phyloP scores from a whole-genome alignment of 92 coral and sea anemone species.

The Epizoanthus scotinus region DNA sequence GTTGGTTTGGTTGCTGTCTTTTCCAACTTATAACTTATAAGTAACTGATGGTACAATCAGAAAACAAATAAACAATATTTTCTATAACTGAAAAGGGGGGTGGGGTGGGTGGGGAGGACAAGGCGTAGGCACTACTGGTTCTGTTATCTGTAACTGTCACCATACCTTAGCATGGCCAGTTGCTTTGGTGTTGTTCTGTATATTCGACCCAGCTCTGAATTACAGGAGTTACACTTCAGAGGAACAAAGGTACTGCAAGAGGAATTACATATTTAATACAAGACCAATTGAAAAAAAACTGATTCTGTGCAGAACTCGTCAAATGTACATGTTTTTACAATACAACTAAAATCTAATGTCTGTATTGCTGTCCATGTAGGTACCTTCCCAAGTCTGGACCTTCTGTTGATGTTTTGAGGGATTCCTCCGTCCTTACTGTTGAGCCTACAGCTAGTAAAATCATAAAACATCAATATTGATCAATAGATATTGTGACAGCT shows the following conservation, averaged over 20 bases:
- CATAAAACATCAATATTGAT: neutral
- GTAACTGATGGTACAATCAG: no score
- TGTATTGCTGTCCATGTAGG: no score
- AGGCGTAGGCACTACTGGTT: no score
- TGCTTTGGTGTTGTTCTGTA: slow-evolving; percentile 61
- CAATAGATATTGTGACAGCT: neutral
- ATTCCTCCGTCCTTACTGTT: slow-evolving; percentile 35
- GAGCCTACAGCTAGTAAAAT: slow-evolving; percentile 35
- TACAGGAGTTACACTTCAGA: slow-evolving; percentile 49
- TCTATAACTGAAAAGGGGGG: no score
- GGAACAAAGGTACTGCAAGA: slow-evolving; percentile 48
- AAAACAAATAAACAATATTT: no score
- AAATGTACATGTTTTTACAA: no score
- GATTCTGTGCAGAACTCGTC: no score
- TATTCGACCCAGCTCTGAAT: slow-evolving; percentile 46
- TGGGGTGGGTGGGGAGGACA: no score
- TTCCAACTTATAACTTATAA: no score
- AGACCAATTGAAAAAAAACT: neutral
- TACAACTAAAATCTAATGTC: no score
- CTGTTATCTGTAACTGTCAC: neutral
- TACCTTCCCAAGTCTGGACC: slow-evolving; percentile 61
- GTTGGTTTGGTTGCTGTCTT: no score
- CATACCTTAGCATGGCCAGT: slow-evolving; percentile 53
- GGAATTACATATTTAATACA: neutral
- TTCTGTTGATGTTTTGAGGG: slow-evolving; percentile 56